Conservation (phyloP, 1,140 invertebrate genomes). For the Drosophila eugracilis region DNA sequence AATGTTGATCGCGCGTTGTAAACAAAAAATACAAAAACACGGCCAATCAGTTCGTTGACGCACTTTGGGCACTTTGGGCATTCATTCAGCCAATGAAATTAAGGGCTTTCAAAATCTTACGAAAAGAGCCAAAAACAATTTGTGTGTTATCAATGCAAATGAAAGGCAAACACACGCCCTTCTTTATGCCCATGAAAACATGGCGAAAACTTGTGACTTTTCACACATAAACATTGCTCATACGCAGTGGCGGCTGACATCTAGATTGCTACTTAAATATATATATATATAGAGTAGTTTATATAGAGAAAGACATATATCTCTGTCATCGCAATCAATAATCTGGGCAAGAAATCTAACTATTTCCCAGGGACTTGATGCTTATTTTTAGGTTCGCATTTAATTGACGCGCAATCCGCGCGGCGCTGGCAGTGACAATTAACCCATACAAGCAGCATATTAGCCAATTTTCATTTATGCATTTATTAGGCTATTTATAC, state of each 20-base stretch:
- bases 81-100: conserved; percentile 34
- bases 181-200: not conserved
- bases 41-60: conserved; percentile 35
- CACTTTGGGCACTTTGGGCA: too few species aligned
- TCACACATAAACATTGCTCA: conserved; percentile 21
- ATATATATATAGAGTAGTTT: too few species aligned
- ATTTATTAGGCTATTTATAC: conserved; percentile 43
- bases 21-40: conserved; percentile 33
- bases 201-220: not conserved
- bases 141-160: conserved; percentile 44
- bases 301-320: too few species aligned
- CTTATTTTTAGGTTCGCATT: conserved; percentile 24
- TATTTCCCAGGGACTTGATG: not conserved
- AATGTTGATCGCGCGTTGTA: conserved; percentile 16
- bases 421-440: conserved; percentile 29
- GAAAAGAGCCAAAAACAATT: conserved; percentile 12
- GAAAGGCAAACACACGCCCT: conserved; percentile 9
- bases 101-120: not conserved
- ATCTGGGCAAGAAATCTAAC: conserved; percentile 17
- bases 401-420: conserved; percentile 28
- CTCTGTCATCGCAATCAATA: conserved; percentile 15
- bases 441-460: conserved; percentile 16
- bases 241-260: conserved; percentile 7
- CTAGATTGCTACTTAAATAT: too few species aligned
- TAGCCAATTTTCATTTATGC: conserved; percentile 34